A percentile compares a stretch with the other conserved stretches of the same genome.
These are phyloP conservation scores for Dallia pectoralis DNA, from an alignment of 2,797 vertebrate genomes.

Conservation along the genomic window DNA sequence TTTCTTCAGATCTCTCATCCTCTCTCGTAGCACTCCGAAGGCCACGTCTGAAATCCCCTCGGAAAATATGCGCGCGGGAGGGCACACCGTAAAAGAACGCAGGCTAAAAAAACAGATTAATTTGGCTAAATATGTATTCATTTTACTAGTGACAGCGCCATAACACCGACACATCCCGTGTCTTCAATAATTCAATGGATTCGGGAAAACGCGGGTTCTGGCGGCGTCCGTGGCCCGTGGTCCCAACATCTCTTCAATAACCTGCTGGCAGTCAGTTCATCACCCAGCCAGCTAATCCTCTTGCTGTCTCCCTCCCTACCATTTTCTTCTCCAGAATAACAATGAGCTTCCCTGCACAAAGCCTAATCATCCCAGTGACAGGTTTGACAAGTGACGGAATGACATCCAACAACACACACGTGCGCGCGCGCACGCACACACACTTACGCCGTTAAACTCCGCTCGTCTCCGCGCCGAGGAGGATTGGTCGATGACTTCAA, in stretches of 20 bases:
- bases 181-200: not conserved
- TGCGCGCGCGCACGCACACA: conserved; percentile 19
- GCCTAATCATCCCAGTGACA: conserved; percentile 60
- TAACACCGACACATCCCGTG: not conserved
- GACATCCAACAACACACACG: conserved; percentile 53
- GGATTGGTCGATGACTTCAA: conserved; percentile 31
- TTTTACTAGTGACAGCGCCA: not conserved
- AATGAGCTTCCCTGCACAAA: conserved; percentile 51
- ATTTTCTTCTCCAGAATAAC: conserved; percentile 31
- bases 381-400: conserved; percentile 61
- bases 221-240: conserved; percentile 29
- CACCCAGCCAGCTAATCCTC: conserved; percentile 38
- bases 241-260: conserved; percentile 34
- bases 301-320: conserved; percentile 15
- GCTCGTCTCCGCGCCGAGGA: conserved; percentile 44
- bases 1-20: conserved; percentile 29
- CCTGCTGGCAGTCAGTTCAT: conserved; percentile 24
- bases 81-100: not conserved
- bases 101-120: too few species aligned
- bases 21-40: not conserved
- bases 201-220: conserved; percentile 21
- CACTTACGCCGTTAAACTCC: conserved; percentile 35
- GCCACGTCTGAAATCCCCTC: not conserved
- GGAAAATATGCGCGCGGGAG: not conserved
- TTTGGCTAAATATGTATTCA: not conserved